Conservation (phyloP, 2,113 vertebrate species). For the Caracal caracal region DNA sequence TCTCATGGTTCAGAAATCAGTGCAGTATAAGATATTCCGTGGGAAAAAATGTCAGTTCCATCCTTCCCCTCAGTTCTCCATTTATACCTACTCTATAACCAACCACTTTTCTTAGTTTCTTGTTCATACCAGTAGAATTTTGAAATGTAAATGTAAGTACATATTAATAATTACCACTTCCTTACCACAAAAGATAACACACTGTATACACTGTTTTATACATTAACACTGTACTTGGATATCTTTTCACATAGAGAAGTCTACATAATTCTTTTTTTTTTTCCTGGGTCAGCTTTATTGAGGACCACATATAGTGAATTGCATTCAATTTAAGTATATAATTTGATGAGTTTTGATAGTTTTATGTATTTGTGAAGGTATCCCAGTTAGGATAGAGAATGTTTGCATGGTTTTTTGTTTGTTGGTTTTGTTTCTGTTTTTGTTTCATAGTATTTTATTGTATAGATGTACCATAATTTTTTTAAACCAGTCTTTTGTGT, state of each 20-base stretch:
- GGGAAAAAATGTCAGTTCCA: background rate
- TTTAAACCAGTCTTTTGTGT: background rate
- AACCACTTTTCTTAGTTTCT: constrained; percentile 43
- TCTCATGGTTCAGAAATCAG: background rate
- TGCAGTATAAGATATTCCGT: background rate
- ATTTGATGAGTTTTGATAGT: constrained; percentile 38
- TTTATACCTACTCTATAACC: background rate
- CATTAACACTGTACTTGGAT: background rate
- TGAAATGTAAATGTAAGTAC: constrained; percentile 16
- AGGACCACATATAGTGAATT: background rate
- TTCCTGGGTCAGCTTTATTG: background rate
- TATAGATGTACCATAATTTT: constrained; percentile 12
- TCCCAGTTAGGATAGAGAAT: background rate
- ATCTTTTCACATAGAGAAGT: background rate
- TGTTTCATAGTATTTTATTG: constrained; percentile 40
- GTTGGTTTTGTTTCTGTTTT: background rate
- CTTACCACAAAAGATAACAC: background rate
- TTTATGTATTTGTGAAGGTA: background rate
- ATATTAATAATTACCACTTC: constrained; percentile 11
- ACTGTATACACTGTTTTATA: background rate
- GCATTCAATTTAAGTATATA: constrained; percentile 47
- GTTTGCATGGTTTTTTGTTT: background rate
- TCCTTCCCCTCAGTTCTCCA: background rate
- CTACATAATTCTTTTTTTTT: background rate
- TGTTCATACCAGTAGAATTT: constrained; percentile 31